phyloP scores from a whole-genome alignment of 2,797 vertebrate species.

The Lagocephalus sceleratus region DNA sequence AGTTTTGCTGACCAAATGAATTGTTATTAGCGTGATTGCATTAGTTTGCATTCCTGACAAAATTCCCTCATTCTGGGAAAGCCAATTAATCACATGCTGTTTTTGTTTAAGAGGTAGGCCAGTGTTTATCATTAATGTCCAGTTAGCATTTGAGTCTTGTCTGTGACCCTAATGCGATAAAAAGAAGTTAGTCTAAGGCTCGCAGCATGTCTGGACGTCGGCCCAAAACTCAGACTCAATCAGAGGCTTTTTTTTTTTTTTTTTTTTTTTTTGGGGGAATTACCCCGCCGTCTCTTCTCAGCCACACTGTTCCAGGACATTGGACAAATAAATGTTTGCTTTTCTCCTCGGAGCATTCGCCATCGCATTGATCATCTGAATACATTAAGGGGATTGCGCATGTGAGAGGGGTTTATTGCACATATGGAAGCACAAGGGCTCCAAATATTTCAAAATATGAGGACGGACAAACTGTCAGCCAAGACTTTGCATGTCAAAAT shows the following conservation, averaged over 20 bases:
- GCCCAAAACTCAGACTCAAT: conserved; percentile 50
- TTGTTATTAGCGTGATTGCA: conserved; percentile 68
- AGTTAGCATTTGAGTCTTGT: conserved; percentile 58
- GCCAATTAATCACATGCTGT: conserved; percentile 67
- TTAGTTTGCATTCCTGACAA: conserved; percentile 68
- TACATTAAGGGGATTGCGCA: no score
- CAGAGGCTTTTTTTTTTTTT: conserved; percentile 53
- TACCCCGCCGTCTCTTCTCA: conserved; percentile 21
- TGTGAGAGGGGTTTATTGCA: no score
- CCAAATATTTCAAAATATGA: no score
- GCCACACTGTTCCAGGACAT: conserved; percentile 31
- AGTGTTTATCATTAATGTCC: conserved; percentile 66
- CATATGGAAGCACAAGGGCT: no score
- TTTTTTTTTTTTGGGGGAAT: conserved; percentile 46
- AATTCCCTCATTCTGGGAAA: conserved; percentile 52
- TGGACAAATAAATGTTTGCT: conserved; percentile 44
- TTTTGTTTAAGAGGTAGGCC: conserved; percentile 56
- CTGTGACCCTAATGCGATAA: conserved; percentile 71
- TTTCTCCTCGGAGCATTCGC: conserved; percentile 22
- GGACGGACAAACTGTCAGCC: no score
- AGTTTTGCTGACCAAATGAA: conserved; percentile 48
- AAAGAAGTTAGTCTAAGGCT: conserved; percentile 56
- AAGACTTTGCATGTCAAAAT: no score
- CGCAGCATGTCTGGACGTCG: conserved; percentile 52
- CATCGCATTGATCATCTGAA: conserved; percentile 1